Percentiles rank a stretch among this genome's conserved stretches.
These are phyloP conservation scores for Acronicta alni DNA, from an alignment of 2,888 invertebrate genomes.

Conservation along the genomic window DNA sequence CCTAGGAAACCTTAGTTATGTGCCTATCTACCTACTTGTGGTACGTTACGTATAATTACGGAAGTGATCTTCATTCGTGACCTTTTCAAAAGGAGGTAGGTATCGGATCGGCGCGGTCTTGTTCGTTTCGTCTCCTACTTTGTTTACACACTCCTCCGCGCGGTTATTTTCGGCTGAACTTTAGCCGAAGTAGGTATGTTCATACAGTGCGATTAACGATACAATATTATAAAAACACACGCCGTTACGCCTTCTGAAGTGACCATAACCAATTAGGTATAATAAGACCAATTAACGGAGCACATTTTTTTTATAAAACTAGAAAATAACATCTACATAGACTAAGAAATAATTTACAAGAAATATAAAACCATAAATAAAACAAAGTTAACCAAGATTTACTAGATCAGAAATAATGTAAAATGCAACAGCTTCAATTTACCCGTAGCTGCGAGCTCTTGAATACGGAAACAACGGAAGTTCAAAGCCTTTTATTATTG, in stretches of 20 bases:
- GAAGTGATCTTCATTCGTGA: conserved; percentile 23
- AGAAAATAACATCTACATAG: too few relatives aligned
- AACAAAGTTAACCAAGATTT: background rate
- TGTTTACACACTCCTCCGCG: conserved; percentile 50
- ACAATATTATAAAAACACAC: conserved; percentile 12
- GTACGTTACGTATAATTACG: conserved; percentile 13
- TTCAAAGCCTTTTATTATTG: background rate
- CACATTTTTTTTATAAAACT: too few relatives aligned
- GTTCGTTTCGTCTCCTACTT: conserved; percentile 30
- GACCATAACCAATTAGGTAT: too few relatives aligned
- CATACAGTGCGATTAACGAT: conserved; percentile 25
- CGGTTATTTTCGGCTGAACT: conserved; percentile 59
- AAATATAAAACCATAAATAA: too few relatives aligned
- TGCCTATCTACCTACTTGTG: background rate
- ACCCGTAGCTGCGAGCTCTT: background rate
- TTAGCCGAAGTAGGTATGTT: conserved; percentile 46
- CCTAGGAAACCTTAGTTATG: too few relatives aligned
- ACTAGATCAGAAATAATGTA: background rate
- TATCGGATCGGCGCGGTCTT: conserved; percentile 31
- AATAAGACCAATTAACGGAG: too few relatives aligned
- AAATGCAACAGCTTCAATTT: conserved; percentile 3
- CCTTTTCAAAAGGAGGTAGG: conserved; percentile 34
- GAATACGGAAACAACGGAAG: background rate
- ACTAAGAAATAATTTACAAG: too few relatives aligned
- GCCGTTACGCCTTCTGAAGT: background rate